Conservation (phyloP, 2,797 vertebrate species). For the Pantherophis vulpinus region DNA sequence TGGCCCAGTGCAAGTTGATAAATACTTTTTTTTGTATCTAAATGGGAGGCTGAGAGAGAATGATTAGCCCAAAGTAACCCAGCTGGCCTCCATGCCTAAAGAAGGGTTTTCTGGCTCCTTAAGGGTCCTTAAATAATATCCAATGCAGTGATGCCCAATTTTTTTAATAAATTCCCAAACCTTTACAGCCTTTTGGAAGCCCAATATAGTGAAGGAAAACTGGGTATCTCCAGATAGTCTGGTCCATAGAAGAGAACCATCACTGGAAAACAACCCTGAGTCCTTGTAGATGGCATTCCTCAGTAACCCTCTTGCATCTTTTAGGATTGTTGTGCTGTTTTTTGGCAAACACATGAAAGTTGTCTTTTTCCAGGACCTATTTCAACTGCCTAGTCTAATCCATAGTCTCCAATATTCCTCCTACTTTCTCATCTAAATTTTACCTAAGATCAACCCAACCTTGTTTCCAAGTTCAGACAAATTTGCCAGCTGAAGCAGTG, state of each 20-base stretch:
- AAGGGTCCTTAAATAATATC: neutral
- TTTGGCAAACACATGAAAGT: neutral
- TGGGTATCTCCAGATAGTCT: neutral
- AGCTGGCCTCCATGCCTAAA: neutral
- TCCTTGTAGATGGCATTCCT: neutral
- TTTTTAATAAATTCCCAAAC: neutral
- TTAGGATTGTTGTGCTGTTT: neutral
- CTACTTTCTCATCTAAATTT: neutral
- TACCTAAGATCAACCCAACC: neutral
- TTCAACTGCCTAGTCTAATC: neutral
- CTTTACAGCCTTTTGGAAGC: neutral
- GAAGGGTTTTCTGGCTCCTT: neutral
- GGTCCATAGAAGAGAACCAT: neutral
- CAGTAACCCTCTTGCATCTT: neutral
- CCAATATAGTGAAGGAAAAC: neutral
- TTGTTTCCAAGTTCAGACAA: neutral
- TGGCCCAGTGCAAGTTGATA: neutral
- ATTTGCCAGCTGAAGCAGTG: neutral
- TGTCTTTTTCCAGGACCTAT: neutral
- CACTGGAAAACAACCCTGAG: neutral
- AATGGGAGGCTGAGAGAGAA: neutral
- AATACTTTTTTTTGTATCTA: neutral
- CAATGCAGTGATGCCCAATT: neutral
- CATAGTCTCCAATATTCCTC: neutral
- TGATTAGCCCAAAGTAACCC: neutral